A percentile compares a stretch with the other conserved stretches of the same genome.
These are phyloP conservation scores for Macheiramphus alcinus DNA, from an alignment of 2,113 vertebrate genomes.

Conservation along the genomic window DNA sequence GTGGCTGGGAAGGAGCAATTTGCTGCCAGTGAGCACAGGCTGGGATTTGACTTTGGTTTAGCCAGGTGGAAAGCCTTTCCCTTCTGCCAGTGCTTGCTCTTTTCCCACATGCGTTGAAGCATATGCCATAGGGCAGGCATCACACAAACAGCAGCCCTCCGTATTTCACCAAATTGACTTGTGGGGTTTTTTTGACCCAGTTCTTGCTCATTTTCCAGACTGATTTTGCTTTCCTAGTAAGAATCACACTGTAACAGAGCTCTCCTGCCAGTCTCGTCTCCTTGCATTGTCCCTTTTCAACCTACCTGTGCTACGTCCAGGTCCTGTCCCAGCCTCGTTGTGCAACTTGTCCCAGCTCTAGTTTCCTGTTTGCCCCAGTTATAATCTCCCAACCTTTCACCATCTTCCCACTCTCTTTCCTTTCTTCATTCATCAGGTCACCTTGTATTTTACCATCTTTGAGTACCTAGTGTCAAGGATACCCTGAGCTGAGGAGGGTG, in stretches of 20 bases:
- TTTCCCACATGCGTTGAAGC: background rate
- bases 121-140: background rate
- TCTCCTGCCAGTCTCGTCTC: background rate
- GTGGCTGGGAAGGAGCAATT: background rate
- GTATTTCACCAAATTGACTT: background rate
- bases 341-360: background rate
- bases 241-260: background rate
- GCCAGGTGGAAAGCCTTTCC: background rate
- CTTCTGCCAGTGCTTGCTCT: background rate
- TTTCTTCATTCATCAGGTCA: background rate
- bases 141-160: background rate
- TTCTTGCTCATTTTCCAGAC: background rate
- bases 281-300: rapidly evolving
- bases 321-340: background rate
- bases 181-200: background rate
- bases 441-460: background rate
- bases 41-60: background rate
- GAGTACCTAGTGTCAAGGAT: background rate
- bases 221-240: background rate
- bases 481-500: background rate
- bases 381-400: background rate
- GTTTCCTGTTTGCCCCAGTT: background rate
- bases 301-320: background rate
- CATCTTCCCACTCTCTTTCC: background rate
- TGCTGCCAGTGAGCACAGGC: background rate